phyloP scores from a whole-genome alignment of 2,888 invertebrate genomes.

The Tetanocera ferruginea region DNA sequence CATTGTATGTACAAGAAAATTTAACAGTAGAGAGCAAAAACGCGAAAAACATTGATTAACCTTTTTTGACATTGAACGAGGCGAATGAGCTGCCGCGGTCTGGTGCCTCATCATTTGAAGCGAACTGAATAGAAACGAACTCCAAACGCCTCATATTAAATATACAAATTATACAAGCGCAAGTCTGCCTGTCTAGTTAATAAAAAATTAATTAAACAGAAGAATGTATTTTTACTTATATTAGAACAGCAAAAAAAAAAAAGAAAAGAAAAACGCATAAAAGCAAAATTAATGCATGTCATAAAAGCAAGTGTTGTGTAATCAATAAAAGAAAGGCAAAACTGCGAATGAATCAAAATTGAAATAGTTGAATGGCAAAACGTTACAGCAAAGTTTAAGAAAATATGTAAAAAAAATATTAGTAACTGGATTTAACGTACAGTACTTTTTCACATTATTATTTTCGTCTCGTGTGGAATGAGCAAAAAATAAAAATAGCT shows the following conservation, averaged over 20 bases:
- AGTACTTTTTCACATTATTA: too few relatives aligned
- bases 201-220: constrained; percentile 34
- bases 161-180: too few relatives aligned
- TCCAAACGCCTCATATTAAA: background rate
- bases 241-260: background rate
- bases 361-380: constrained; percentile 37
- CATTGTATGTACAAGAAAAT: background rate
- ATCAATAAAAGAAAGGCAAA: constrained; percentile 53
- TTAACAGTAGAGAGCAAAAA: constrained; percentile 2
- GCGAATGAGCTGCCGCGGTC: constrained; percentile 12
- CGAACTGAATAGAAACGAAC: background rate
- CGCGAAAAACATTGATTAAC: constrained; percentile 57
- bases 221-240: background rate
- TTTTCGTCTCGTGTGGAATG: too few relatives aligned
- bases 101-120: constrained; percentile 8
- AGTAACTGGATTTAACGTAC: too few relatives aligned
- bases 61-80: constrained; percentile 69
- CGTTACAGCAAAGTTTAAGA: background rate
- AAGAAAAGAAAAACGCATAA: background rate
- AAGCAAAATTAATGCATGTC: constrained; percentile 12
- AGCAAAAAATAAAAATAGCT: too few relatives aligned
- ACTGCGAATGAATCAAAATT: constrained; percentile 40
- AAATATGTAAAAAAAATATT: background rate
- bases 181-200: too few relatives aligned
- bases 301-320: constrained; percentile 59